Base-by-base conservation (phyloP, 2,113 vertebrate species). In the Struthidea cinerea region DNA sequence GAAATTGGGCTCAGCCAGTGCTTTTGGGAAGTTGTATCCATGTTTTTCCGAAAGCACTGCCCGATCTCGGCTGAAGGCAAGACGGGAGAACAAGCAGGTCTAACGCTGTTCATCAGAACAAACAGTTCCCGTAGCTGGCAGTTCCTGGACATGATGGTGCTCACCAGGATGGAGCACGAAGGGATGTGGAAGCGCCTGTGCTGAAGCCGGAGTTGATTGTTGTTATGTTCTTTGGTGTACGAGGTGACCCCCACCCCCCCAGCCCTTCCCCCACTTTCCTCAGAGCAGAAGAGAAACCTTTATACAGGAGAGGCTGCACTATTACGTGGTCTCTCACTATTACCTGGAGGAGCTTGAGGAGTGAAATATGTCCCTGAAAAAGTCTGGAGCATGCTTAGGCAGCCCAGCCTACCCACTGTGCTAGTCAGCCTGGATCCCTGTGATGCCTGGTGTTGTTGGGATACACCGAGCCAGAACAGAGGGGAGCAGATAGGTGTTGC, bases 301-400 rank as follows among this genome's bases (percentile, higher is more conserved):
- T 17, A 1, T 64, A 0, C 5, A 55, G 46, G 50, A 77, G 41
- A 70, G 42, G 20, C 47, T 39, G 30, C 35, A 20, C 16, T 81
- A 3, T 16, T 50, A 49, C 3, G 2, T 6, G 3, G 16, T 35
- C 15, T 59, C 20, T 5, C n/a, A n/a, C n/a, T n/a, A n/a, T 22
- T 59, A 33, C 50, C 41, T 87, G 35, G 50, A 65, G 18, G 35
- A 68, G 33, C 57, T 64, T 64, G 53, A 2, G 2, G 22, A 56
- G 6, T 46, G 11, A 44, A 55, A 13, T 52, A 23, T 4, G 37
- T 42, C 47, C 19, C n/a, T 67, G 52, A 37, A 65, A 49, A 78
- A 50, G 32, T 47, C 22, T 74, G 55, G 33, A 81, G 30, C 7
- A 2, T 46, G 33, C 14, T 41, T 76, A 33, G 52, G 41, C 35